Percentiles rank a stretch among this genome's conserved stretches.
Evolutionary conservation across 2,888 invertebrate species (phyloP).

Genomic region (Amiota communis): DNA sequence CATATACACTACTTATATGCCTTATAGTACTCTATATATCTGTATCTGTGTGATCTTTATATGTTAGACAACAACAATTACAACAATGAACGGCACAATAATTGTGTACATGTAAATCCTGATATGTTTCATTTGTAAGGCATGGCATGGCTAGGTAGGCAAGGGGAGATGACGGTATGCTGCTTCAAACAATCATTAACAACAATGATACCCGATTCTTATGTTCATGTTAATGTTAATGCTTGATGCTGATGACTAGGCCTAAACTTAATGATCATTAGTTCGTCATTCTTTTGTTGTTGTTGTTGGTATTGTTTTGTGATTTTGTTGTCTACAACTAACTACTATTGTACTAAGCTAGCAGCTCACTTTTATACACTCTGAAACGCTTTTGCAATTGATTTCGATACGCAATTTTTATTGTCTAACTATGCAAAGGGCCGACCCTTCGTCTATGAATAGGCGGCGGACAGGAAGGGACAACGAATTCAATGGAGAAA

Average conservation of each 20-base stretch:
- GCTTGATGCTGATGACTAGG: background rate
- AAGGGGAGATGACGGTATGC: background rate
- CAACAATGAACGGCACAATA: conserved; percentile 53
- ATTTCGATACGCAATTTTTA: conserved; percentile 64
- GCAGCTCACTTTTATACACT: background rate
- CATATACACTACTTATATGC: conserved; percentile 35
- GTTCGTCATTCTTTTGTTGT: too few relatives aligned
- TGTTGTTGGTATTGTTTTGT: too few relatives aligned
- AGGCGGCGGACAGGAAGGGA: conserved; percentile 45
- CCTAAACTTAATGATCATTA: conserved; percentile 12
- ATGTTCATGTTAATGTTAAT: conserved; percentile 25
- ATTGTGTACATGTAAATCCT: conserved; percentile 67
- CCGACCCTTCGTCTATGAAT: conserved; percentile 25
- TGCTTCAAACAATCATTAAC: conserved; percentile 9
- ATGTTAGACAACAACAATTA: conserved; percentile 30
- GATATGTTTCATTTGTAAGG: conserved; percentile 63
- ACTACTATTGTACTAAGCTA: background rate
- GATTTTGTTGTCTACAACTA: background rate
- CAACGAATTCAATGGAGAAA: conserved; percentile 41
- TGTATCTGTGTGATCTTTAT: conserved; percentile 20
- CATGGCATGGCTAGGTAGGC: too few relatives aligned
- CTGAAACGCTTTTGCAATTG: conserved; percentile 62
- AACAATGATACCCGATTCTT: background rate
- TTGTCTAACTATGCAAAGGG: conserved; percentile 44
- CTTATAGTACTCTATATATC: too few relatives aligned